Base-by-base conservation (phyloP, 2,888 invertebrate genomes). In the Caenorhabditis japonica region DNA sequence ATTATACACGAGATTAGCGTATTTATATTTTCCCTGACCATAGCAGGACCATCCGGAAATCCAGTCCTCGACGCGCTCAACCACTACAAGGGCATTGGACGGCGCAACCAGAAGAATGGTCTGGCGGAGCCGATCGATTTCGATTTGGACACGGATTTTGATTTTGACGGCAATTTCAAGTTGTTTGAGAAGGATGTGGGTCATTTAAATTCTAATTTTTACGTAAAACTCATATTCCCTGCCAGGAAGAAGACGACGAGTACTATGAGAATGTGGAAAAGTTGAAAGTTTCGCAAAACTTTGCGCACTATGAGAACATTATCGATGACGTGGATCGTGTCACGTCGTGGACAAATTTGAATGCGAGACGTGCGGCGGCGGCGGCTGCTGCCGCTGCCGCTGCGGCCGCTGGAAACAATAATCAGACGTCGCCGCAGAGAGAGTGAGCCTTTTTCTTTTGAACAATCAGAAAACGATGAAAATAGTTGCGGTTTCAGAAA, bases 291-390 rank as follows among this genome's bases (percentile, higher is more conserved):
- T 77, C 79, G 19, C 53, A 74, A 23, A 84, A 84, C 66, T 87
- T 80, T 64, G 80, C 81, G 7, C 82, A 87, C 64, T 83, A 86
- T 59, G 85, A 87, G 59, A 87, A 87, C 64, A 83, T 87, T 19
- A 49, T 84, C 41, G 68, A 75, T 8, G 83, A 84, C 55, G 80
- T 80, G 30, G 43, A 60, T 43, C 53, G 83, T 15, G 77, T 85
- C 0, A 83, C 79, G 3, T 84, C 84, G 4, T 85, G 85, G 85
- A 76, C 76, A n/a, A 76, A 74, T 51, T 30, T 70, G 46, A 56
- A 69, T 33, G 53, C 68, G 15, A 53, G 25, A 36, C 5, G 30
- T 30, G 30, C 30, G 5, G 30, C 5, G 30, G n/a, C n/a, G n/a
- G n/a, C n/a, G n/a, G n/a, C n/a, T n/a, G n/a, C n/a, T n/a, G n/a